Evolutionary conservation across 1,140 invertebrate genomes (phyloP), one percentile per base, ranked within the genome.

Genomic region (Drosophila trapezifrons): DNA sequence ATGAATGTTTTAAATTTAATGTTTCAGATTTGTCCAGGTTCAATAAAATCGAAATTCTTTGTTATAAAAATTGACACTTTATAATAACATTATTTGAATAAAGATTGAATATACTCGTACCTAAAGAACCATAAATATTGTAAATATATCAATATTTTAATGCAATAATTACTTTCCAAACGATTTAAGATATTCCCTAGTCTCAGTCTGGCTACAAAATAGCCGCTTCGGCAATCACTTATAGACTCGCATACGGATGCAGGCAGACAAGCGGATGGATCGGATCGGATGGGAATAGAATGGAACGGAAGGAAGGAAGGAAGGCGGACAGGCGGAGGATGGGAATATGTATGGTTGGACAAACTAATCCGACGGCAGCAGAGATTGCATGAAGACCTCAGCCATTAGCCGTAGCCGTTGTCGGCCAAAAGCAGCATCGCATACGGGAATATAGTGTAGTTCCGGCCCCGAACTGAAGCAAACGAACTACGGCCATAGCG

Each of bases 311-410:
- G 59, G 70, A 70, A 25, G 58, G 32, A 66, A 32, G 65, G 65
- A 42, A 13, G 35, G 32, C 32, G 42, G 12, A 47, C 12, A 17
- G 15, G 18, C 43, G 56, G 45, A 42, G 62, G 37, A 29, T 52
- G 25, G 42, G 42, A 47, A 69, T 71, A 70, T 65, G 37, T 71
- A 49, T 71, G 69, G 66, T 47, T 54, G 74, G 74, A 70, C 64
- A 77, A 62, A 77, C 75, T 63, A 84, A 83, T 83, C 76, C 65
- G 62, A 35, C 54, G 62, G 65, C 43, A 54, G 51, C 64, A 66
- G 73, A 76, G 63, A 67, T 43, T 69, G 42, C 56, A 77, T 29
- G 72, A 62, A 54, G 62, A 76, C 73, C 62, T 46, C 47, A 37
- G 37, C 73, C 73, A 76, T 76, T 76, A 76, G 54, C 69, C 52